Evolutionary conservation across 2,888 invertebrate species (phyloP), one percentile per base, ranked within the genome.

Genomic region (Morpho helenor): DNA sequence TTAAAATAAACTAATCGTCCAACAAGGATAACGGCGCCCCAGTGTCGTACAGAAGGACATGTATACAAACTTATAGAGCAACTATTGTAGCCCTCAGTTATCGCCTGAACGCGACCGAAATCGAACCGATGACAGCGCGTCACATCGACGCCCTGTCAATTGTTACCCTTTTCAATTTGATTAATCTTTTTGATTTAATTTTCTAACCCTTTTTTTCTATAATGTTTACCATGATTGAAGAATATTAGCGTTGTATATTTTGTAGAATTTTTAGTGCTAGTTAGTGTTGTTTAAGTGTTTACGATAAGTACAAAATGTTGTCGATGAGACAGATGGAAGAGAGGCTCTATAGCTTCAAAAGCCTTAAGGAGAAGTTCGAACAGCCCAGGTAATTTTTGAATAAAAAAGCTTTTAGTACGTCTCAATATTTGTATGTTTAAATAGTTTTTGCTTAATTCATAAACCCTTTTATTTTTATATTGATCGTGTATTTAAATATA

Each of bases 361-460:
- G 77, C 60, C 67, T 89, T 40, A 89, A 84, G 70, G 85, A 88
- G 53, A 80, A 82, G 68, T 90, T 90, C 73, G 89, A 90, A 67
- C 61, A 75, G 61, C 63, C 75, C 60, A 89, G 89, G 88, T 89
- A 87, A 77, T 5, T 31, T 31, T 67, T 57, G 41, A 57, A 49
- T 7, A 49, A 8, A 23, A 31, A n/a, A 46, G 7, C n/a, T 40
- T 45, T 10, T 43, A 43, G 4, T 43, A 43, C 42, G 9, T 9
- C 31, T 31, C 31, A 31, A 3, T 31, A 31, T 31, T 31, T 3
- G 31, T 31, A 5, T 5, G 31, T 31, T 31, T 31, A 3, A 5
- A 31, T 31, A 31, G 31, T 31, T 31, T 31, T 31, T 2, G 5
- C 3, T 31, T 31, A 5, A 31, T 31, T 31, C 22, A 40, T 9